Conservation (phyloP, 2,113 vertebrate species). For the Circaetus cinerascens region DNA sequence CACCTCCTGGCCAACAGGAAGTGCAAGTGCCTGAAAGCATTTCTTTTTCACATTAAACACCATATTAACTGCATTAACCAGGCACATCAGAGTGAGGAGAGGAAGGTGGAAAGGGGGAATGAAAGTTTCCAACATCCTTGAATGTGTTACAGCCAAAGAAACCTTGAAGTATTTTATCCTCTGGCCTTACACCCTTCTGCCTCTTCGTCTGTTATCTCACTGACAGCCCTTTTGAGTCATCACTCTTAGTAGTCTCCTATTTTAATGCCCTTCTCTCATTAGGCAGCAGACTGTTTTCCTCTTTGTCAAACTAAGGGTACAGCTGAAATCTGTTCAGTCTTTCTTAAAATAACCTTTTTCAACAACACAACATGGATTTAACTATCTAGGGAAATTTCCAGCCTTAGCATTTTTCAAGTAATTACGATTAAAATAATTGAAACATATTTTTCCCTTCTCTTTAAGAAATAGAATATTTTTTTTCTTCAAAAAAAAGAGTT, state of each 20-base stretch:
- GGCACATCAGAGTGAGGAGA: background rate
- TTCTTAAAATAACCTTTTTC: background rate
- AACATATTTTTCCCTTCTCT: background rate
- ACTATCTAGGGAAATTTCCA: background rate
- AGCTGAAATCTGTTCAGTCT: background rate
- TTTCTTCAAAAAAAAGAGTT: background rate
- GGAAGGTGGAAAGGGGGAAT: background rate
- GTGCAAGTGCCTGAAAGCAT: background rate
- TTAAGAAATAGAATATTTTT: background rate
- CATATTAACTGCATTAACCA: background rate
- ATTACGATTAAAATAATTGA: background rate
- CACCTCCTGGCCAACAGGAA: background rate
- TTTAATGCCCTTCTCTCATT: background rate
- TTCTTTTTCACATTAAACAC: background rate
- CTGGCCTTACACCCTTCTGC: background rate
- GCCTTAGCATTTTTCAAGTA: background rate
- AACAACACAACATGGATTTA: background rate
- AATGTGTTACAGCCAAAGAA: background rate
- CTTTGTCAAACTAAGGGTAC: background rate
- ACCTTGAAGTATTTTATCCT: background rate
- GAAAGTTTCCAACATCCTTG: background rate
- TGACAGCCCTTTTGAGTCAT: background rate
- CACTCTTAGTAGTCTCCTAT: background rate
- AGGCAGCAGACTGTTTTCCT: background rate
- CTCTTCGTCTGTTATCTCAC: background rate